Conservation (phyloP, 2,797 vertebrate genomes). For the Chromobotia macracanthus region DNA sequence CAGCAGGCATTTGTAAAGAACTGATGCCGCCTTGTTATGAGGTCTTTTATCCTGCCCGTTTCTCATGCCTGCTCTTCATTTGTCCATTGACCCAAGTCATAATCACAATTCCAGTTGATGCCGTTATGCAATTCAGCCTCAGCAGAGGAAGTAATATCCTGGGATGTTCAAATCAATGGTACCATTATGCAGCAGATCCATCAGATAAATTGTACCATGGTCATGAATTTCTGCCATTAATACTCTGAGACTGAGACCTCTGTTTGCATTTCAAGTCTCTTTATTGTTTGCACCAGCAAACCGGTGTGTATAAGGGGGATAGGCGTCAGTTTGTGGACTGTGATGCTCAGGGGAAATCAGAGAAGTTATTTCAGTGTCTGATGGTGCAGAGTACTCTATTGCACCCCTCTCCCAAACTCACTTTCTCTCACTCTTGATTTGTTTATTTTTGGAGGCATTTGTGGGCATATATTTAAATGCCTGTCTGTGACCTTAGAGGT, state of each 20-base stretch:
- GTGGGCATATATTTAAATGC: neutral
- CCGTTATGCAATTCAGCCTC: neutral
- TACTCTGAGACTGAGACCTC: neutral
- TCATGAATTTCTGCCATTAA: constrained; percentile 15
- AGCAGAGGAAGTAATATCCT: constrained; percentile 7
- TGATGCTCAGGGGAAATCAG: constrained; percentile 25
- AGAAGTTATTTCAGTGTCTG: constrained; percentile 9
- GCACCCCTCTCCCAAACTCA: neutral
- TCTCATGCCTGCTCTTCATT: neutral
- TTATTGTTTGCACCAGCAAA: constrained; percentile 7
- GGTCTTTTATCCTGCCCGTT: neutral
- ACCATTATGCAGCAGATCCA: neutral
- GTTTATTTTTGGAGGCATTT: neutral
- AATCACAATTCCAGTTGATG: constrained; percentile 16
- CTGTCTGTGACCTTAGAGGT: constrained; percentile 19
- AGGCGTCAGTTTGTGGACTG: neutral
- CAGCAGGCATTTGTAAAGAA: neutral
- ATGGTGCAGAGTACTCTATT: neutral
- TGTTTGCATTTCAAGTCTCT: neutral
- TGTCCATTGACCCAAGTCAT: constrained; percentile 10
- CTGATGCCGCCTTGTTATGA: neutral
- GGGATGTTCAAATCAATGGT: constrained; percentile 7
- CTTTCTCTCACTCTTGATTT: neutral
- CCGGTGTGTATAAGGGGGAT: neutral
- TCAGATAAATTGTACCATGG: constrained; percentile 6